These are phyloP conservation scores for Rhinolophus sinicus DNA, from an alignment of 2,113 vertebrate genomes.

Conservation along the genomic window DNA sequence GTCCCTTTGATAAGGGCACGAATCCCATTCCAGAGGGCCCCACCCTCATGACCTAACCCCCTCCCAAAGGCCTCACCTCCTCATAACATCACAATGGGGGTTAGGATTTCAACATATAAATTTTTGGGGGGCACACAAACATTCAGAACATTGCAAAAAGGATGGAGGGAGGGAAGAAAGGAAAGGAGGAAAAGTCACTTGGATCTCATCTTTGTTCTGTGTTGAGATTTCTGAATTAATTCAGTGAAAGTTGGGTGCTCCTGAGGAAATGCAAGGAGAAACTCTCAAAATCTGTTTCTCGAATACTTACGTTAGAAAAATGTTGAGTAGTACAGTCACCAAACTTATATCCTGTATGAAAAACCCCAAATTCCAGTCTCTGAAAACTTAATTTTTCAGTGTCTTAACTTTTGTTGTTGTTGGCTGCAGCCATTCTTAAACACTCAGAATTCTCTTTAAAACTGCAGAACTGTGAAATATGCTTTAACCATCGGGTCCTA, in stretches of 20 bases:
- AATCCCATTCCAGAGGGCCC: not conserved
- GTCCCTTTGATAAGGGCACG: not conserved
- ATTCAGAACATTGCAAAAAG: not conserved
- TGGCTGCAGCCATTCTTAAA: not conserved
- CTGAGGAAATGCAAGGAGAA: not conserved
- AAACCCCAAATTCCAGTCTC: not conserved
- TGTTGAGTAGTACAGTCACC: not conserved
- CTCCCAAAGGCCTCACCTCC: not conserved
- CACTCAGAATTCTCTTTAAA: slow-evolving; percentile 37
- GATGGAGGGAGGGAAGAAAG: not conserved
- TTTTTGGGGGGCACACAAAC: not conserved
- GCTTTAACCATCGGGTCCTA: slow-evolving; percentile 31
- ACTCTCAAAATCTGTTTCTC: not conserved
- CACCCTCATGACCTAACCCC: not conserved
- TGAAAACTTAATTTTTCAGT: not conserved
- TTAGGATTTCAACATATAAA: not conserved
- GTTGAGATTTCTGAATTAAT: not conserved
- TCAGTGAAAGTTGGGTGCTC: not conserved
- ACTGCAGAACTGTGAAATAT: slow-evolving; percentile 76
- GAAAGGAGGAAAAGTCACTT: not conserved
- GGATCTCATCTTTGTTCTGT: not conserved
- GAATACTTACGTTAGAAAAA: not conserved
- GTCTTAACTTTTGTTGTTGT: not conserved
- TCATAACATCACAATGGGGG: not conserved
- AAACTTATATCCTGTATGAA: not conserved